Percentiles rank a stretch among this genome's conserved stretches.
These are phyloP conservation scores for Camelus bactrianus DNA, from an alignment of 2,113 vertebrate species.

Conservation along the genomic window DNA sequence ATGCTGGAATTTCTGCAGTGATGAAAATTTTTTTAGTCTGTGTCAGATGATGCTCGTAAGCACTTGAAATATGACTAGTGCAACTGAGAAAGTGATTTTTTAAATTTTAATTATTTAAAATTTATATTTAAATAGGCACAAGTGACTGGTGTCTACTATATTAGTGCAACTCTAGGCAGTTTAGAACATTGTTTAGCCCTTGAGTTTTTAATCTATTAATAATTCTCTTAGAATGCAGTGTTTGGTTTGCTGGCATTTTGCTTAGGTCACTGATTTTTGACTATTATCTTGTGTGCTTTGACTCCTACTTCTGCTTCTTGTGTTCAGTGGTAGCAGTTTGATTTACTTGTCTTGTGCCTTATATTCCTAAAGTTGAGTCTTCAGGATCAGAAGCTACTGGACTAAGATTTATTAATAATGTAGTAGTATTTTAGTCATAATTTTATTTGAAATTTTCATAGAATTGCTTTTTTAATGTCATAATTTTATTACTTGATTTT, in stretches of 20 bases:
- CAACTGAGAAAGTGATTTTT: not conserved
- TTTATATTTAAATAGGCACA: conserved; percentile 42
- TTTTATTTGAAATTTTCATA: conserved; percentile 28
- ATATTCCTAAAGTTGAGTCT: conserved; percentile 43
- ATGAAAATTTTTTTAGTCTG: not conserved
- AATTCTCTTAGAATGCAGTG: not conserved
- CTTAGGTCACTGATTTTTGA: conserved; percentile 8
- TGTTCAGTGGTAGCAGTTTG: not conserved
- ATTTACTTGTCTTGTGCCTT: conserved; percentile 20
- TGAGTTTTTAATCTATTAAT: conserved; percentile 32
- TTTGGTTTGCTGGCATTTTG: conserved; percentile 50
- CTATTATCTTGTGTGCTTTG: not conserved
- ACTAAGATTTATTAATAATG: conserved; percentile 39
- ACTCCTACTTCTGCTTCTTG: not conserved
- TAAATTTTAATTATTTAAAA: conserved; percentile 53
- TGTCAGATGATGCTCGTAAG: not conserved
- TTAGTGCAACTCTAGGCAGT: not conserved
- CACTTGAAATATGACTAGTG: not conserved
- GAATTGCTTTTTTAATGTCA: not conserved
- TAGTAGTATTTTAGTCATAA: not conserved
- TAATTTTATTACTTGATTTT: conserved; percentile 21
- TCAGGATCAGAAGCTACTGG: not conserved
- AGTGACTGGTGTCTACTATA: not conserved
- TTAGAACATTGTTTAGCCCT: conserved; percentile 8
- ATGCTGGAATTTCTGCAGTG: conserved; percentile 9